Evolutionary conservation across 1,140 invertebrate genomes (phyloP).

Genomic region (Ptiloglossa arizonensis): DNA sequence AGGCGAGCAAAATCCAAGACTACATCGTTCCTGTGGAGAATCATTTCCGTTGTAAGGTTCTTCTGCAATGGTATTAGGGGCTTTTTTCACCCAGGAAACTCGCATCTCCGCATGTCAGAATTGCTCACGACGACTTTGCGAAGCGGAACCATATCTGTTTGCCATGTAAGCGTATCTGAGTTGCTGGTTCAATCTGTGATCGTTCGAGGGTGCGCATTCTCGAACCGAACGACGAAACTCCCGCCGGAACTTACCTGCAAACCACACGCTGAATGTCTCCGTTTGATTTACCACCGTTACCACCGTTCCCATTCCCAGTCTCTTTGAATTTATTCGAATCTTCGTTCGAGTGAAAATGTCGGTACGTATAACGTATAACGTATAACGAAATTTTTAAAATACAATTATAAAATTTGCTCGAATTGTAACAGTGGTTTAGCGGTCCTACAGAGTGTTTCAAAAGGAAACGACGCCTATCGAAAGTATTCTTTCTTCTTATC

Average conservation of each 20-base stretch:
- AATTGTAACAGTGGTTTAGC: too few relatives aligned
- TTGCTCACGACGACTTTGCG: constrained; percentile 49
- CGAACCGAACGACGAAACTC: constrained; percentile 85
- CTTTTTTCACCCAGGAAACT: constrained; percentile 47
- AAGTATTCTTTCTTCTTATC: too few relatives aligned
- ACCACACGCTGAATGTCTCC: constrained; percentile 49
- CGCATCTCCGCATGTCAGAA: constrained; percentile 49
- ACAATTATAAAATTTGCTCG: too few relatives aligned
- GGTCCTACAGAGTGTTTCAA: too few relatives aligned
- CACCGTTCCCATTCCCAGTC: too few relatives aligned
- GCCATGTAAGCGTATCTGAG: constrained; percentile 37
- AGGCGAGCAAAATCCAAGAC: not conserved
- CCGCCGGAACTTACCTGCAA: constrained; percentile 83
- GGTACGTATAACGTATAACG: not conserved
- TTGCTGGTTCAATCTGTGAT: constrained; percentile 21
- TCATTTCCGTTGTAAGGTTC: constrained; percentile 20
- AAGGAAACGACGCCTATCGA: too few relatives aligned
- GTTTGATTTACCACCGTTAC: too few relatives aligned
- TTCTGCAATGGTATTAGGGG: constrained; percentile 10
- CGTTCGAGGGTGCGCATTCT: constrained; percentile 50
- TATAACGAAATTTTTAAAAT: too few relatives aligned
- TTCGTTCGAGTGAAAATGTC: not conserved
- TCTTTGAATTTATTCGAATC: not conserved
- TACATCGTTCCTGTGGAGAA: constrained; percentile 41
- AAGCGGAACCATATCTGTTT: constrained; percentile 41